phyloP scores from a whole-genome alignment of 2,888 invertebrate genomes.

The Drosophila kanekoi region DNA sequence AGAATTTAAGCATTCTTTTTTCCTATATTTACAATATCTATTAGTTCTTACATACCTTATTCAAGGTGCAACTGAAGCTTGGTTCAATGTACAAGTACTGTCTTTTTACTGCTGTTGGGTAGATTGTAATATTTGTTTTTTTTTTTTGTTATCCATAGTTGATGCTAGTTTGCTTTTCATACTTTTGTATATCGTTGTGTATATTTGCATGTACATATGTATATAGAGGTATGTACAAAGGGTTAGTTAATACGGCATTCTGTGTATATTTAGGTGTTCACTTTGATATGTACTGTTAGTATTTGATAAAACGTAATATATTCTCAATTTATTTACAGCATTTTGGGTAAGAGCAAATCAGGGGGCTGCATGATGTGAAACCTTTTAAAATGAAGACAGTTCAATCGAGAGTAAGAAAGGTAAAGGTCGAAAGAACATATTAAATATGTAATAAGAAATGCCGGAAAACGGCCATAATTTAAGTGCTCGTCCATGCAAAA shows the following conservation, averaged over 20 bases:
- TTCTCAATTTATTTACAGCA: constrained; percentile 62
- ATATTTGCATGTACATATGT: constrained; percentile 63
- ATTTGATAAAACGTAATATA: constrained; percentile 60
- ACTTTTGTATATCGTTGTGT: constrained; percentile 41
- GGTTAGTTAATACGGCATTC: constrained; percentile 48
- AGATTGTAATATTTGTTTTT: constrained; percentile 19
- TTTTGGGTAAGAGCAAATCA: constrained; percentile 18
- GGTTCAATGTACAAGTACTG: constrained; percentile 64
- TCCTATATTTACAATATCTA: constrained; percentile 59
- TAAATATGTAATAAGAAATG: constrained; percentile 1
- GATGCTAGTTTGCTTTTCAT: constrained; percentile 1
- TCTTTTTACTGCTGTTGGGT: constrained; percentile 17
- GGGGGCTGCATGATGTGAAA: constrained; percentile 52
- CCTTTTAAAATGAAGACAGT: constrained; percentile 51
- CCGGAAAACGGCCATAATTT: constrained; percentile 34
- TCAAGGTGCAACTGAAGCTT: constrained; percentile 72
- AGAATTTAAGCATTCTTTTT: constrained; percentile 28
- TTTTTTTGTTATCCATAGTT: constrained; percentile 9
- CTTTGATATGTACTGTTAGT: constrained; percentile 83
- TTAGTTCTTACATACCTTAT: constrained; percentile 51
- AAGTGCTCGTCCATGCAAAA: constrained; percentile 36
- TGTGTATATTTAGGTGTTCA: constrained; percentile 83
- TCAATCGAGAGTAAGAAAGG: neutral
- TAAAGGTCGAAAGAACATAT: constrained; percentile 2
- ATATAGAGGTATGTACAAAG: constrained; percentile 75